phyloP scores from a whole-genome alignment of 2,113 vertebrate genomes.

The Mobula birostris region DNA sequence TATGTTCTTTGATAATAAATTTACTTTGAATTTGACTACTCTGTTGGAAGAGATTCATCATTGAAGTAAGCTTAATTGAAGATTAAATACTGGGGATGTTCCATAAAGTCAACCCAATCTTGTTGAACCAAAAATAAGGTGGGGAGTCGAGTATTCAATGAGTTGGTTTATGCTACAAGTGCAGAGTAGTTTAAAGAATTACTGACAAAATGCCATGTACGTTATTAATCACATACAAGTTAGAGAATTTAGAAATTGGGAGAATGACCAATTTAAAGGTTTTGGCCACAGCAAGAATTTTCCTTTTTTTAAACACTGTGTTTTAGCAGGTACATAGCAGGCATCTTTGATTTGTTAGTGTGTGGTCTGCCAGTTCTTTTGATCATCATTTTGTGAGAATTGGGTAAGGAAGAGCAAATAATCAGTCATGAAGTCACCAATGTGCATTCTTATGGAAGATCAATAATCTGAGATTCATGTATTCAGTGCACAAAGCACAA shows the following conservation, averaged over 20 bases:
- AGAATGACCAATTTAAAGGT: no score
- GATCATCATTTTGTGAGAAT: not conserved
- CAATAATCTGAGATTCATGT: conserved; percentile 9
- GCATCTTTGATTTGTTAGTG: not conserved
- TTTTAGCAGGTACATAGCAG: not conserved
- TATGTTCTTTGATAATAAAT: no score
- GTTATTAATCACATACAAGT: not conserved
- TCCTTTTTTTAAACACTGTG: not conserved
- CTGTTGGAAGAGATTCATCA: not conserved
- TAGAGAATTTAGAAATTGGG: not conserved
- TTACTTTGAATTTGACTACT: not conserved
- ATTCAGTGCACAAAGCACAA: conserved; percentile 22
- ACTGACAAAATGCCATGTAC: not conserved
- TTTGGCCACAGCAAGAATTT: not conserved
- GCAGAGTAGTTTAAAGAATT: not conserved
- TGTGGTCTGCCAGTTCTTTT: not conserved
- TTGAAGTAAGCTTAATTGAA: not conserved
- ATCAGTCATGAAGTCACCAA: not conserved
- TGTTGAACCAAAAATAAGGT: not conserved
- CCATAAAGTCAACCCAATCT: not conserved
- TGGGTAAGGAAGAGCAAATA: not conserved
- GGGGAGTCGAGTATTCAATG: not conserved
- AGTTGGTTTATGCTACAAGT: not conserved
- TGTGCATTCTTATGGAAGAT: not conserved
- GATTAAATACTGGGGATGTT: not conserved